A percentile compares a stretch with the other conserved stretches of the same genome.
These are phyloP conservation scores for Hyppa rectilinea DNA, from an alignment of 2,888 invertebrate genomes.

Conservation along the genomic window DNA sequence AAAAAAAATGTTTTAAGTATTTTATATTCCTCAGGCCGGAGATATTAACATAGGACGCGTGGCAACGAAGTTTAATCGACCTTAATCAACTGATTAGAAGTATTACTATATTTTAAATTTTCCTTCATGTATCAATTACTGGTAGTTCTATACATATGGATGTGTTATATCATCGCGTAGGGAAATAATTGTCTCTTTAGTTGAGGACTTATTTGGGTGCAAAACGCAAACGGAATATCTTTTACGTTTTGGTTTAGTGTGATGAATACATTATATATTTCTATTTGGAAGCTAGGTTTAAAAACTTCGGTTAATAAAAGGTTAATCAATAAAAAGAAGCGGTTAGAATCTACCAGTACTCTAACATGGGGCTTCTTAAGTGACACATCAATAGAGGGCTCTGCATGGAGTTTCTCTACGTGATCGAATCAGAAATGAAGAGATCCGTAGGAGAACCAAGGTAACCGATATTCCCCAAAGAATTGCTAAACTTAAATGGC, in stretches of 20 bases:
- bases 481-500: too few relatives aligned
- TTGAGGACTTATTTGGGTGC: slow-evolving; percentile 24
- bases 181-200: slow-evolving; percentile 50
- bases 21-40: slow-evolving; percentile 59
- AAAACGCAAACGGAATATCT: slow-evolving; percentile 44
- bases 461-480: too few relatives aligned
- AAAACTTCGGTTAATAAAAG: not conserved
- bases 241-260: slow-evolving; percentile 5
- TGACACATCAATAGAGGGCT: too few relatives aligned
- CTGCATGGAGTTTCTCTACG: too few relatives aligned
- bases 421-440: too few relatives aligned
- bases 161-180: slow-evolving; percentile 42
- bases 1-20: slow-evolving; percentile 57
- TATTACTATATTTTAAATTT: slow-evolving; percentile 53
- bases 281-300: not conserved
- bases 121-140: slow-evolving; percentile 53
- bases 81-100: slow-evolving; percentile 46
- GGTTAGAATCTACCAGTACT: too few relatives aligned
- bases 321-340: too few relatives aligned
- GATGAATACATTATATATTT: slow-evolving; percentile 31
- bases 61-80: slow-evolving; percentile 55
- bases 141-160: slow-evolving; percentile 22
- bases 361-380: too few relatives aligned
- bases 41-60: slow-evolving; percentile 66
- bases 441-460: too few relatives aligned